These are phyloP conservation scores for Phrynocephalus forsythii DNA, from an alignment of 2,797 vertebrate species.

Conservation along the genomic window DNA sequence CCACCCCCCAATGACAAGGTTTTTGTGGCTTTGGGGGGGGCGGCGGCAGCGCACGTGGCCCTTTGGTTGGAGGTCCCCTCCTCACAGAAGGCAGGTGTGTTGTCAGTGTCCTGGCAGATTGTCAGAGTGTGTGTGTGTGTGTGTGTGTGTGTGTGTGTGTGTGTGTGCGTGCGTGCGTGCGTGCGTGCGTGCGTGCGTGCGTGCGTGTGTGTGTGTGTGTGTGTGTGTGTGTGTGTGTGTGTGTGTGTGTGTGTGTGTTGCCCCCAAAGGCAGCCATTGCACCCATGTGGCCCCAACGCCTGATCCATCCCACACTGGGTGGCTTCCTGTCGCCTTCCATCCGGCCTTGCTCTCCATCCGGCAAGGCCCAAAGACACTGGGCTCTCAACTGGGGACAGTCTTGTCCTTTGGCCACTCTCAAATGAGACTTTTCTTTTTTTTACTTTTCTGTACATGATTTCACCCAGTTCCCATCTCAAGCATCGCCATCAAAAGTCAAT, in stretches of 20 bases:
- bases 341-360: neutral
- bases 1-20: neutral
- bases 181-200: too few relatives aligned
- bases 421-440: conserved; percentile 45
- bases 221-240: too few relatives aligned
- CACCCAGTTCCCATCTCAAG: conserved; percentile 71
- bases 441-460: conserved; percentile 59
- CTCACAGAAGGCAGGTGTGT: neutral
- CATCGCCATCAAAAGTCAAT: conserved; percentile 61
- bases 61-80: neutral
- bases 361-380: neutral
- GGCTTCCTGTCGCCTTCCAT: neutral
- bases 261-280: neutral
- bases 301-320: too few relatives aligned
- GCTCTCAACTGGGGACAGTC: neutral
- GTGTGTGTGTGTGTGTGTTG: too few relatives aligned
- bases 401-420: conserved; percentile 62
- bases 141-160: too few relatives aligned
- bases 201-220: too few relatives aligned
- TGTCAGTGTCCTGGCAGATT: neutral
- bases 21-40: accelerated
- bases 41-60: too few relatives aligned
- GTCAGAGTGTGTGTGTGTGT: too few relatives aligned
- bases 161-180: too few relatives aligned
- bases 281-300: too few relatives aligned